Evolutionary conservation across 1,140 invertebrate species (phyloP), one percentile per base, ranked within the genome.

Genomic region (Eufriesea mexicana): DNA sequence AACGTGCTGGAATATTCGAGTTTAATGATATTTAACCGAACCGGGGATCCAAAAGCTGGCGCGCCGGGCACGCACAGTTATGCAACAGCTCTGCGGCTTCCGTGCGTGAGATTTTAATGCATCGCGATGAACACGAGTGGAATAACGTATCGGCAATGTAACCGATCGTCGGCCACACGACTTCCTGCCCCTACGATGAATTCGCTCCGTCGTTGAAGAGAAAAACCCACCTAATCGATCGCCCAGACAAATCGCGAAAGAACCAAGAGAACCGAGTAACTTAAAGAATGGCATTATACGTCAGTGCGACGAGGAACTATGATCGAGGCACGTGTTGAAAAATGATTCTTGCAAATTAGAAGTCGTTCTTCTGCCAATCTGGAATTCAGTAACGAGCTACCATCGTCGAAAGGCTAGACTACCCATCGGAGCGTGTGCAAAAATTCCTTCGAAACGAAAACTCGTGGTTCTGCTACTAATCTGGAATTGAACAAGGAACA

Each of bases 101-200:
- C 91, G 91, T 92, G 91, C 91, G 83, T 91, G 84, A 90, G 88
- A 89, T 90, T 91, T 91, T 89, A 91, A 92, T 92, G 86, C 86
- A 78, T 83, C 83, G 62, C 62, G 62, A 79, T 84, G 86, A 86
- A 87, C 86, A 87, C 62, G 86, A 87, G 85, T 45, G 28, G 85
- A 82, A 87, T 87, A 87, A 87, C 28, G 25, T 86, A 87, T 87
- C 71, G 76, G 5, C 2, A 8, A 47, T 20, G n/a, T 54, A 76
- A 71, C 64, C 72, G 55, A 72, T 79, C 71, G 67, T 83, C 55
- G 77, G 12, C n/a, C 64, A 54, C 70, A 47, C 51, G 28, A 80
- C 85, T 88, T 88, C 86, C 86, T 84, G 86, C 70, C 84, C 14
- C 23, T 12, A 23, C 64, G 64, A 47, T 47, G 8, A 45, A 67